These are phyloP conservation scores for Aspidoscelis tigris DNA, from an alignment of 2,113 vertebrate genomes.

Conservation along the genomic window DNA sequence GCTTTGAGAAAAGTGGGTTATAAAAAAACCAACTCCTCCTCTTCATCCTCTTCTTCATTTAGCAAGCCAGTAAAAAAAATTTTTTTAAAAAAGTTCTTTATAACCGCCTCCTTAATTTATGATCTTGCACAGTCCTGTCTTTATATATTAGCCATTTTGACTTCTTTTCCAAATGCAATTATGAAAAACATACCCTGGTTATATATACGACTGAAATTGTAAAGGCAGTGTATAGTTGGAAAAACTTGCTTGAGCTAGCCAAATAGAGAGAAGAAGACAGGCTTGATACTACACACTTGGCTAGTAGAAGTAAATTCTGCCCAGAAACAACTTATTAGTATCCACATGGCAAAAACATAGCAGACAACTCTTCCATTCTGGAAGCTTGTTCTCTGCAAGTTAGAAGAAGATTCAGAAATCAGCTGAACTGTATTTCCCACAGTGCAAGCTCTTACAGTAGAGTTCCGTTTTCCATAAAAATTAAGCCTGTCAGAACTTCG, in stretches of 20 bases:
- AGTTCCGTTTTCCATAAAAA: not conserved
- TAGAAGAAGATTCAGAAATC: not conserved
- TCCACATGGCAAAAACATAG: not conserved
- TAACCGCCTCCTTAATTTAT: too few relatives aligned
- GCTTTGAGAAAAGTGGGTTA: too few relatives aligned
- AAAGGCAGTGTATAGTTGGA: not conserved
- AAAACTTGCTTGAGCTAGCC: not conserved
- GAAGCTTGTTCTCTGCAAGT: not conserved
- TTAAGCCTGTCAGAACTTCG: not conserved
- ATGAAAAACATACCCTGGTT: not conserved
- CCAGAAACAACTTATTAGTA: not conserved
- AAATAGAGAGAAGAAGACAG: not conserved
- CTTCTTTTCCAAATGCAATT: too few relatives aligned
- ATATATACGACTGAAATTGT: not conserved
- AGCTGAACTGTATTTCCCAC: not conserved
- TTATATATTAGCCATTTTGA: too few relatives aligned
- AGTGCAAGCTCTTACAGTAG: not conserved
- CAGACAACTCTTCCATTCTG: not conserved
- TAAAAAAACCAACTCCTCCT: too few relatives aligned
- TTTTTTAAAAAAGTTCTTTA: too few relatives aligned
- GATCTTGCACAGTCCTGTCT: too few relatives aligned
- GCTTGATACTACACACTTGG: not conserved
- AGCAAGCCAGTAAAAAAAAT: too few relatives aligned
- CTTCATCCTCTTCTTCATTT: too few relatives aligned
- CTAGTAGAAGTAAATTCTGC: not conserved